Conservation (phyloP, 2,113 vertebrate species). For the Rallus limicola region DNA sequence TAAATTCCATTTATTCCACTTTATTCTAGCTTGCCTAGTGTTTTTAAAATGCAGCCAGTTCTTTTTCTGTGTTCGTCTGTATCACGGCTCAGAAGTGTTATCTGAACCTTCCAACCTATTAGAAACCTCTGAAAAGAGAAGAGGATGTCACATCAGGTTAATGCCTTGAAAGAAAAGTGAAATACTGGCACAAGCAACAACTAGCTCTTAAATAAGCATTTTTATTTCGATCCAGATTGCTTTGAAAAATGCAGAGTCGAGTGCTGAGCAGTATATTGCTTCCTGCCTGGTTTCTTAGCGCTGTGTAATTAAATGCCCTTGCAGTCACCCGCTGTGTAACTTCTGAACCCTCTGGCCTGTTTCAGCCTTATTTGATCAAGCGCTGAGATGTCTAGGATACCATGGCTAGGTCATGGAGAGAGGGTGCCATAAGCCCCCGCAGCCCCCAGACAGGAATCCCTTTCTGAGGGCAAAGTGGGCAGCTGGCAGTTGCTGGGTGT, state of each 20-base stretch:
- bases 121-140: background rate
- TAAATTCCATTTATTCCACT: background rate
- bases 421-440: background rate
- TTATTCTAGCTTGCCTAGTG: background rate
- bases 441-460: background rate
- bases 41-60: background rate
- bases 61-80: background rate
- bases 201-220: background rate
- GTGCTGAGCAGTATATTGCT: background rate
- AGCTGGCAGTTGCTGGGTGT: background rate
- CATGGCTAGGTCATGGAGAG: accelerated
- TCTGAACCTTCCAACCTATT: background rate
- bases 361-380: background rate
- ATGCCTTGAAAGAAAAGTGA: background rate
- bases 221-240: background rate
- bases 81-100: background rate
- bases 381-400: background rate
- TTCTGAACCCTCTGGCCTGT: background rate
- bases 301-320: background rate
- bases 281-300: background rate
- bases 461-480: background rate
- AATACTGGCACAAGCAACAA: background rate
- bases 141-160: background rate
- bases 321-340: accelerated
- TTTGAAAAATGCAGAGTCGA: background rate